phyloP scores from a whole-genome alignment of 1,140 invertebrate genomes.

The Gonatopus flavifemur region DNA sequence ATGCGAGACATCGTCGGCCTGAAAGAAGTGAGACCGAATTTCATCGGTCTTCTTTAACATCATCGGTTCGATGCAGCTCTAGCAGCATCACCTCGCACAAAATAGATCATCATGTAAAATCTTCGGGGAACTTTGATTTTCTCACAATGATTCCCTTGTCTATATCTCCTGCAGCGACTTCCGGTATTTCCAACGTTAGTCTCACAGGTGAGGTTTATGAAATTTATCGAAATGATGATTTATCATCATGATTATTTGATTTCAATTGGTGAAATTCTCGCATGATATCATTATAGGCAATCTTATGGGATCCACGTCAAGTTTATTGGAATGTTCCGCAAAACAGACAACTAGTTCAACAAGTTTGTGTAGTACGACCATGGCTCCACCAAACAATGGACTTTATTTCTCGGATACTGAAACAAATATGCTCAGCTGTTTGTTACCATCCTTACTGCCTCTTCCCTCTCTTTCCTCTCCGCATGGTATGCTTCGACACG shows the following conservation, averaged over 20 bases:
- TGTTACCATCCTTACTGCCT: constrained; percentile 37
- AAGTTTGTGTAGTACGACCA: constrained; percentile 22
- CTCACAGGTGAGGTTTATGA: constrained; percentile 33
- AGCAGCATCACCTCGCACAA: no score
- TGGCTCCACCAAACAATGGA: constrained; percentile 32
- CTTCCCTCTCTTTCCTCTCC: constrained; percentile 36
- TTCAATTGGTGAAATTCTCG: constrained; percentile 10
- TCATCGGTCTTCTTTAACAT: constrained; percentile 23
- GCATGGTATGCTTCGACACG: constrained; percentile 42
- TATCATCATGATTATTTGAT: not conserved
- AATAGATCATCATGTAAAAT: constrained; percentile 30
- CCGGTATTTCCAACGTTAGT: constrained; percentile 33
- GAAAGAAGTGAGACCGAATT: constrained; percentile 18
- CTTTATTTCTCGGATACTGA: constrained; percentile 38
- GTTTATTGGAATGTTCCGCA: constrained; percentile 16
- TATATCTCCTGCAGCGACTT: constrained; percentile 30
- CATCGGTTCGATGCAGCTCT: constrained; percentile 20
- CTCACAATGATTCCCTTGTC: constrained; percentile 32
- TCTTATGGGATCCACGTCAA: constrained; percentile 23
- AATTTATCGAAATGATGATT: constrained; percentile 2
- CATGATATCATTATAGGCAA: constrained; percentile 26
- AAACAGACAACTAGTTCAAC: constrained; percentile 25
- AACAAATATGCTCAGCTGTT: constrained; percentile 41
- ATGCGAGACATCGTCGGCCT: constrained; percentile 27
- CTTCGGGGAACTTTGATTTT: constrained; percentile 31